Evolutionary conservation across 2,797 vertebrate genomes (phyloP), one percentile per base, ranked within the genome.

Genomic region (Martes flavigula): DNA sequence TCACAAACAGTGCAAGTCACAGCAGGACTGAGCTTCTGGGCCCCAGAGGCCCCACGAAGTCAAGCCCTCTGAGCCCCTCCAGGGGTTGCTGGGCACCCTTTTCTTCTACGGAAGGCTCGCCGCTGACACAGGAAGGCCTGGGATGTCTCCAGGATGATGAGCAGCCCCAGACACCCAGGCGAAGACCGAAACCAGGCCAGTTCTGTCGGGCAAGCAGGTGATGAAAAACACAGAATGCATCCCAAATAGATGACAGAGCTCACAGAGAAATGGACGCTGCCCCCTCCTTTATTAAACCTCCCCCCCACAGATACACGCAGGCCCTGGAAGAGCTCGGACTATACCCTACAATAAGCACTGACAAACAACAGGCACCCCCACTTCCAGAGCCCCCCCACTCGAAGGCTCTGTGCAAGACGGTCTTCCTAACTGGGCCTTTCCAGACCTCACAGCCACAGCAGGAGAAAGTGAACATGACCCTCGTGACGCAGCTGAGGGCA

Each of bases 401-500:
- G 0, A 77, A 72, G 78, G 58, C 51, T 46, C 17, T 32, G 0
- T 3, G 40, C 81, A 5, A 18, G 27, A 48, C 21, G 20, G 27
- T 72, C 27, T 40, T 51, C 51, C 13, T 14, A 77, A 21, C n/a
- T 3, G n/a, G 4, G 70, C 13, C 60, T n/a, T 54, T 66, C 70
- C 27, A 38, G 35, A 72, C 56, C 40, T 32, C 32, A 23, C 15
- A n/a, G 48, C 56, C 46, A 8, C 38, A 30, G 60, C 14, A 15
- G 3, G 56, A 64, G 72, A 86, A 48, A 30, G 27, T 20, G 3
- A 60, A 7, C 27, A 5, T 1, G 0, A 21, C 20, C 86, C 66
- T 35, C 51, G 38, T 0, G 7, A 46, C 5, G 23, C 30, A 27
- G 56, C 15, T 0, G 10, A 70, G 51, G 35, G 51, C 72, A n/a